Percentiles rank a stretch among this genome's conserved stretches.
Conservation (phyloP, 2,888 invertebrate genomes). For the Epinotia brunnichana region DNA sequence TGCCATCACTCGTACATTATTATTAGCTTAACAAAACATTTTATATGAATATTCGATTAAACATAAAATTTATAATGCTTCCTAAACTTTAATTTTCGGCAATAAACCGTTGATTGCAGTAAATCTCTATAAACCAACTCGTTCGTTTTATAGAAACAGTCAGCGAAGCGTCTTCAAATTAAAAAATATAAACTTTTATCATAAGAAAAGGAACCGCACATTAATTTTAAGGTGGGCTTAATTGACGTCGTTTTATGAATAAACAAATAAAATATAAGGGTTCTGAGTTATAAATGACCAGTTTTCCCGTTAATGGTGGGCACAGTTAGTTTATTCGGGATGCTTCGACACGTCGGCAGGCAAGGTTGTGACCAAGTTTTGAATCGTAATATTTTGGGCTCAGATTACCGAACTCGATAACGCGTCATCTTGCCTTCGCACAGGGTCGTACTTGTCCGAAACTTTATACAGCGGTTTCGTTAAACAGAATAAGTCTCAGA, state of each 20-base stretch:
- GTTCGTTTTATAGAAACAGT: slow-evolving; percentile 31
- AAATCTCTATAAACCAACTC: slow-evolving; percentile 9
- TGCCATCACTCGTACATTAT: neutral
- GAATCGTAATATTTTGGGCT: slow-evolving; percentile 84
- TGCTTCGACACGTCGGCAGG: slow-evolving; percentile 59
- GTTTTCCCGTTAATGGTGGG: slow-evolving; percentile 75
- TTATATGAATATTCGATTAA: neutral
- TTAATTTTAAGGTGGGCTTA: slow-evolving; percentile 71
- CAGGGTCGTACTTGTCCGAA: slow-evolving; percentile 63
- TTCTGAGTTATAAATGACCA: slow-evolving; percentile 73
- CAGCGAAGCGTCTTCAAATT: slow-evolving; percentile 26
- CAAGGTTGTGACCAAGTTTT: slow-evolving; percentile 82
- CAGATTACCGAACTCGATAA: slow-evolving; percentile 82
- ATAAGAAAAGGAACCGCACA: slow-evolving; percentile 58
- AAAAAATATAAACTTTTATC: slow-evolving; percentile 44
- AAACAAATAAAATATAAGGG: slow-evolving; percentile 76
- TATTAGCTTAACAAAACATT: neutral
- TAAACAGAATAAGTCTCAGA: neutral
- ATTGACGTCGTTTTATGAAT: slow-evolving; percentile 78
- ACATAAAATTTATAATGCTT: no score
- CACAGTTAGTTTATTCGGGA: slow-evolving; percentile 73
- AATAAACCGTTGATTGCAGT: slow-evolving; percentile 24
- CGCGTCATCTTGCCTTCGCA: slow-evolving; percentile 78
- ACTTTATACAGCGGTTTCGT: neutral
- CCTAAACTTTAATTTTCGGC: neutral